A percentile compares a stretch with the other conserved stretches of the same genome.
These are phyloP conservation scores for Epiblema foenella DNA, from an alignment of 2,888 invertebrate genomes.

Conservation along the genomic window DNA sequence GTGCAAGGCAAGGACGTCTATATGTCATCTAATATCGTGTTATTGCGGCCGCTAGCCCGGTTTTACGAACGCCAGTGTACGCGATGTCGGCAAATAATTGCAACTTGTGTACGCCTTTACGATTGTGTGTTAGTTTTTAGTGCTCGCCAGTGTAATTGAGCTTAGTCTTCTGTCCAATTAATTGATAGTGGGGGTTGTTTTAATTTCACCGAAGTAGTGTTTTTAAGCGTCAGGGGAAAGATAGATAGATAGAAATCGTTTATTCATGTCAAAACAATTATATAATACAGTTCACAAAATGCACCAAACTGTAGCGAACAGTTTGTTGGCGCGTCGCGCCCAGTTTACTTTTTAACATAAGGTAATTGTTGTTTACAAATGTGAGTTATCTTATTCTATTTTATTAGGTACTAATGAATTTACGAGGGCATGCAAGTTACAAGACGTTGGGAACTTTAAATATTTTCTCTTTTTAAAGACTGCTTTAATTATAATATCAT, in stretches of 20 bases:
- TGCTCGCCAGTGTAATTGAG: constrained; percentile 27
- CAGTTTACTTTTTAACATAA: no score
- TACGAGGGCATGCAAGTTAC: no score
- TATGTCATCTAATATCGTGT: constrained; percentile 57
- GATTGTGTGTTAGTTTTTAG: constrained; percentile 34
- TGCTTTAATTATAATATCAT: no score
- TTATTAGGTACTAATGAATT: no score
- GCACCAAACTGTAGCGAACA: no score
- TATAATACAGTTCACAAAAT: no score
- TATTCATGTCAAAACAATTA: no score
- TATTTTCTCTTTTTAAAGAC: no score
- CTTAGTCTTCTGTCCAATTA: constrained; percentile 23
- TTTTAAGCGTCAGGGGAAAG: background rate
- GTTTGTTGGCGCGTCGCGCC: no score
- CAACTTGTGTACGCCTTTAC: constrained; percentile 38
- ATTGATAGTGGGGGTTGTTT: constrained; percentile 21
- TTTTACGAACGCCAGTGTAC: constrained; percentile 42
- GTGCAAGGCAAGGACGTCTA: constrained; percentile 48
- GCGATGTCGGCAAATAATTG: constrained; percentile 36
- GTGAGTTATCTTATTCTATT: no score
- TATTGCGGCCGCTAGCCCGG: constrained; percentile 50
- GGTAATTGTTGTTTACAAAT: no score
- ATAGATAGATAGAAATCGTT: background rate
- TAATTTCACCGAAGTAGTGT: constrained; percentile 12
- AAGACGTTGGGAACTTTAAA: no score